A percentile compares a stretch with the other conserved stretches of the same genome.
Conservation (phyloP, 1,140 invertebrate species). For the Asbolus verrucosus region DNA sequence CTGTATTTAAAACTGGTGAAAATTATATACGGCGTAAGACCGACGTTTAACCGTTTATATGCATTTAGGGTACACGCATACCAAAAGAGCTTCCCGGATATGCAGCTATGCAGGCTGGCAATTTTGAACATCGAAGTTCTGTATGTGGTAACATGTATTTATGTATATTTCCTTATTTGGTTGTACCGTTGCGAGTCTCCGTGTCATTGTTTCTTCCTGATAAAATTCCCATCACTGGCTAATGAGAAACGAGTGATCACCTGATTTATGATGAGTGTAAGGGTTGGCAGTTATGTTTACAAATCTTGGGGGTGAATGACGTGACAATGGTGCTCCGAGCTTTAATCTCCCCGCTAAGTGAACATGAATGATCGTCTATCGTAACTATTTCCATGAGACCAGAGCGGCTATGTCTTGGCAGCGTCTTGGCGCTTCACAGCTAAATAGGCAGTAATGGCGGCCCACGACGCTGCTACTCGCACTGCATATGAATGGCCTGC, state of each 20-base stretch:
- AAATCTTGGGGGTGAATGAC: slow-evolving; percentile 38
- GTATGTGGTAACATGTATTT: too few species aligned
- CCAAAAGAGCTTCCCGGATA: too few species aligned
- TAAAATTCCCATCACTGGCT: too few species aligned
- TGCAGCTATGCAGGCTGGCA: too few species aligned
- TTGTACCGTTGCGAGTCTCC: too few species aligned
- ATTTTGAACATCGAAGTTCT: too few species aligned
- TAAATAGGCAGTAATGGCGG: slow-evolving; percentile 54
- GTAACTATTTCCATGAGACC: slow-evolving; percentile 43
- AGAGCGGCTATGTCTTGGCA: slow-evolving; percentile 31
- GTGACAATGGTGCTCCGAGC: slow-evolving; percentile 17
- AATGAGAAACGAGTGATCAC: background rate
- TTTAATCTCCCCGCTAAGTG: slow-evolving; percentile 44
- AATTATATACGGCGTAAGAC: too few species aligned
- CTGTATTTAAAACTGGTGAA: too few species aligned
- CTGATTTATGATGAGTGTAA: background rate
- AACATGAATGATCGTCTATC: slow-evolving; percentile 48
- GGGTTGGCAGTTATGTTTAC: background rate
- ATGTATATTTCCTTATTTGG: too few species aligned
- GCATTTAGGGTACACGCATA: too few species aligned
- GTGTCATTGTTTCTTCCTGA: too few species aligned
- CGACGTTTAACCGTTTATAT: too few species aligned
- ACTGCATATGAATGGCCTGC: slow-evolving; percentile 53
- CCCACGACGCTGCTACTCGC: slow-evolving; percentile 46
- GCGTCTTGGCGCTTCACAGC: slow-evolving; percentile 47